phyloP scores from a whole-genome alignment of 2,797 vertebrate species.

The Malurus leucopterus region DNA sequence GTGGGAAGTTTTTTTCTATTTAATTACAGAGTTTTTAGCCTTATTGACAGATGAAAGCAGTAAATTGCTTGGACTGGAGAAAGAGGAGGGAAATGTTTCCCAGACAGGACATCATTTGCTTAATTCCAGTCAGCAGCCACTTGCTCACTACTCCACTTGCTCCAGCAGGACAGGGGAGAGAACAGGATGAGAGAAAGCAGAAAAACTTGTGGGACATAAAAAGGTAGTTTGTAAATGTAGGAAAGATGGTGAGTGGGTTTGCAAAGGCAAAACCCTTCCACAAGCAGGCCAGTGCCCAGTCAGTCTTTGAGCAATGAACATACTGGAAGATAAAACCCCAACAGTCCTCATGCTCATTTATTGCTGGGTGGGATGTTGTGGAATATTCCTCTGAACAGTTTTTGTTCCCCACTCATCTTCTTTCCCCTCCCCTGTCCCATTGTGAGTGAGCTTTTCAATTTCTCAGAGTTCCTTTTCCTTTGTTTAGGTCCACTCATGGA shows the following conservation, averaged over 20 bases:
- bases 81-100: neutral
- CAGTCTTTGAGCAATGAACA: neutral
- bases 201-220: neutral
- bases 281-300: neutral
- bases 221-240: neutral
- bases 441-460: neutral
- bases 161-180: neutral
- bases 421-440: neutral
- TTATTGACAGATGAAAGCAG: neutral
- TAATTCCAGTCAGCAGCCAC: neutral
- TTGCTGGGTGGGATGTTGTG: neutral
- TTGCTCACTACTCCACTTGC: neutral
- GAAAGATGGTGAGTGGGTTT: neutral
- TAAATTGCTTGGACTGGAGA: neutral
- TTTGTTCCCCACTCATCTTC: neutral
- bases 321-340: neutral
- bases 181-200: neutral
- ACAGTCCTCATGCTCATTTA: accelerated
- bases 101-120: neutral
- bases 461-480: neutral
- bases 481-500: neutral
- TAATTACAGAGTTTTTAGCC: neutral
- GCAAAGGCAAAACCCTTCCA: neutral
- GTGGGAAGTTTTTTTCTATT: neutral
- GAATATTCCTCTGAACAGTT: neutral